Base-by-base conservation (phyloP, 2,797 vertebrate genomes). In the Phoxinus dragarum region DNA sequence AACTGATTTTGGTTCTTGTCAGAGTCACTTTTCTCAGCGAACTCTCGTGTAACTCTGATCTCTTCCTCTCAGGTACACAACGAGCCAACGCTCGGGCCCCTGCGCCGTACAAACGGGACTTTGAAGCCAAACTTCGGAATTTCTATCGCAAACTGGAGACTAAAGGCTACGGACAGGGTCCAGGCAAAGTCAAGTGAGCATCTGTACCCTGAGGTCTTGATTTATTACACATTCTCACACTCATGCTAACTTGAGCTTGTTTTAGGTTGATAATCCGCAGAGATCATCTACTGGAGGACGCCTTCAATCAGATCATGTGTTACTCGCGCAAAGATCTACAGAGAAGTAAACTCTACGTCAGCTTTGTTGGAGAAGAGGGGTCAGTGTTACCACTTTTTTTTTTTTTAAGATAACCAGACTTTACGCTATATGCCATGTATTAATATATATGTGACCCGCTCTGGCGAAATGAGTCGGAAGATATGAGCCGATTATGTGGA, bases 271-370 rank as follows among this genome's bases (percentile, higher is more conserved):
- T 98, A 90, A 99, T 99, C 92, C 96, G 98, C 89, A 96, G 98
- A 94, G 98, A 99, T 89, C 98, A 99, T 92, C 95, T 99, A 87
- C 93, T 99, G 84, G 98, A 99, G 93, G 98, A 99, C 84, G 98
- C 98, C 89, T 99, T 99, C 85, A 99, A 99, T 92, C 98, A 99
- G 95, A 98, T 99, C 90, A 99, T 99, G 98, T 98, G 97, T 88
- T 99, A 98, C 90, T 98, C 98, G 79, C 96, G 98, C 80, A 99
- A 99, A 94, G 98, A 99, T 90, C 94, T 99, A 59, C 98, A 99
- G 94, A 97, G 98, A 89, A 99, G 97, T 89, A 99, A 99, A 91
- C 96, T 99, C 16, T 99, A 99, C 52, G 97, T 99, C 92, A 98
- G 97, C 1, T 99, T 99, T 34, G 97, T 98, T 7, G 98, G 98